phyloP scores from a whole-genome alignment of 2,888 invertebrate species.

The Digitonthophagus gazella region DNA sequence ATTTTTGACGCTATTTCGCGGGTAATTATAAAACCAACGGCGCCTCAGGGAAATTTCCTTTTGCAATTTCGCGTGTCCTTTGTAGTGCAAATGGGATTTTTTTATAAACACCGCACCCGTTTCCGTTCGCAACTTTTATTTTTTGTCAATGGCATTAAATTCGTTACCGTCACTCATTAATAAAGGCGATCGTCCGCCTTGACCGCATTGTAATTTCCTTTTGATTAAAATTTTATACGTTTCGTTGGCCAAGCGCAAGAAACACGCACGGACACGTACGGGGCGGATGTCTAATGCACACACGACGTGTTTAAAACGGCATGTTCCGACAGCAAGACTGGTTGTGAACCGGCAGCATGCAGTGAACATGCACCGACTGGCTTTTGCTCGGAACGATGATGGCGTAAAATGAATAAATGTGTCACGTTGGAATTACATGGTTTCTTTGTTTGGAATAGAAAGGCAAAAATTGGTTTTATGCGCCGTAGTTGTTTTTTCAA shows the following conservation, averaged over 20 bases:
- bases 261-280: not conserved
- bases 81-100: not conserved
- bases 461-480: too few relatives aligned
- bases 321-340: too few relatives aligned
- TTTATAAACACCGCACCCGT: too few relatives aligned
- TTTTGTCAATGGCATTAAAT: slow-evolving; percentile 7
- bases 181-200: not conserved
- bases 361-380: too few relatives aligned
- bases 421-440: too few relatives aligned
- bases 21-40: not conserved
- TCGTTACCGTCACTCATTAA: slow-evolving; percentile 8
- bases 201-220: slow-evolving; percentile 10
- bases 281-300: slow-evolving; percentile 4
- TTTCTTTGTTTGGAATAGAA: too few relatives aligned
- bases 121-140: slow-evolving; percentile 13
- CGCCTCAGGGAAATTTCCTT: not conserved
- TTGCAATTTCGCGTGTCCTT: not conserved
- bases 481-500: too few relatives aligned
- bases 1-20: too few relatives aligned
- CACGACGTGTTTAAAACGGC: not conserved
- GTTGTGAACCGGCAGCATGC: too few relatives aligned
- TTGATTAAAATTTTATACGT: slow-evolving; percentile 15
- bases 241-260: not conserved
- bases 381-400: too few relatives aligned
- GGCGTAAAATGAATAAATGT: too few relatives aligned